Evolutionary conservation across 2,113 vertebrate genomes (phyloP), one percentile per base, ranked within the genome.

Genomic region (Apistogramma diplotaenia): DNA sequence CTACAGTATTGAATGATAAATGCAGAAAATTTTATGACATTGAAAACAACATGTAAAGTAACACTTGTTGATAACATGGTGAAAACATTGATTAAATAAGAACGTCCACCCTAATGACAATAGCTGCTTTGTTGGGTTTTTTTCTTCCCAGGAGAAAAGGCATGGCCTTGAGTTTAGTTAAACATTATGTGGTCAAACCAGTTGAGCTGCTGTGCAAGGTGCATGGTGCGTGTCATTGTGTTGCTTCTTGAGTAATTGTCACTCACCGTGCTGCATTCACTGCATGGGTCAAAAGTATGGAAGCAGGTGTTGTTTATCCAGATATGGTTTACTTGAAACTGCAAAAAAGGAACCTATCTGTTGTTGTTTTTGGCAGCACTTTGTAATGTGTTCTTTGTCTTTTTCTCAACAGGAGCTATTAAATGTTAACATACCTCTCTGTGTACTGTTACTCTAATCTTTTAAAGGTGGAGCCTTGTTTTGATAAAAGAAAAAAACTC

Each of bases 171-270:
- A 40, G 3, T 79, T 35, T 46, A 27, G 55, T 54, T 65, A 15
- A 55, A 19, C 13, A 51, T 33, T 51, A 73, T 79, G 78, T 67
- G 33, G 78, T 82, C 37, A 21, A 90, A 91, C 90, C 82, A 84
- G 90, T 88, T 4, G 1, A 81, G 56, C 82, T 31, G 15, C 76
- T 67, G 15, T 11, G 8, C 10, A 19, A 75, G 57, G 15, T 1
- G 8, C 10, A 19, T 72, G 57, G 15, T 1, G 11, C 31, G 53
- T 56, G 6, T 49, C 12, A 29, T 65, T 75, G 61, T 79, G 55
- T 53, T 74, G 4, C n/a, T 13, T 33, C 21, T 23, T 7, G 4
- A 60, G 61, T 40, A 37, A 19, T 72, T 4, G 8, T 60, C 15
- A 31, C 3, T 43, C 27, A 53, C 0, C 16, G 3, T n/a, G 33